A percentile compares a stretch with the other conserved stretches of the same genome.
These are phyloP conservation scores for Nyctereutes procyonoides DNA, from an alignment of 2,113 vertebrate genomes.

Conservation along the genomic window DNA sequence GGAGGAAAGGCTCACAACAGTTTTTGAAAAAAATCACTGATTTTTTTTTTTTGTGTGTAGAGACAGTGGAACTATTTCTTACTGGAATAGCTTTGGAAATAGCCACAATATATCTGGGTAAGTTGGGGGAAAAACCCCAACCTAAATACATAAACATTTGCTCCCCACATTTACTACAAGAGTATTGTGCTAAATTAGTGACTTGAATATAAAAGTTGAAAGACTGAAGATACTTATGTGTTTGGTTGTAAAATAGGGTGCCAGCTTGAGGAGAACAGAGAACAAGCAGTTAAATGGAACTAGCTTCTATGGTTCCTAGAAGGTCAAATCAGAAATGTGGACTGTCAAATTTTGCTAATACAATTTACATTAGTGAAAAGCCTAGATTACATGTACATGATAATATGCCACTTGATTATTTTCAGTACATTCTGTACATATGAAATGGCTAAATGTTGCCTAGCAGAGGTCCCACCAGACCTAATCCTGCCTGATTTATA, in stretches of 20 bases:
- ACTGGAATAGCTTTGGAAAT: constrained; percentile 19
- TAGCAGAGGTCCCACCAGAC: constrained; percentile 60
- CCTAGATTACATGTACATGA: constrained; percentile 45
- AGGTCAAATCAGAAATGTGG: constrained; percentile 39
- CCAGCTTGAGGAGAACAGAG: not conserved
- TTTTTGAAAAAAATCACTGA: not conserved
- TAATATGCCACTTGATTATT: constrained; percentile 64
- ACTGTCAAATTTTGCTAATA: constrained; percentile 44
- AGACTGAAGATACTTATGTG: not conserved
- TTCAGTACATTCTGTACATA: constrained; percentile 59
- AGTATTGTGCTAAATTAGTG: not conserved
- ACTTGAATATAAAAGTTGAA: not conserved
- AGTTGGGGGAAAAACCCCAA: not conserved
- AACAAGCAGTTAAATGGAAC: constrained; percentile 36
- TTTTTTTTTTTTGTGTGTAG: not conserved
- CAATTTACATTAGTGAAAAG: constrained; percentile 56
- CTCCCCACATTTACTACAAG: not conserved
- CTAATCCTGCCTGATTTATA: constrained; percentile 65
- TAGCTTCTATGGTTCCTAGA: not conserved
- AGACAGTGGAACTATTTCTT: constrained; percentile 1
- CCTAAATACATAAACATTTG: not conserved
- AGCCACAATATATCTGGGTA: constrained; percentile 1
- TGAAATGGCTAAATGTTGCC: constrained; percentile 66
- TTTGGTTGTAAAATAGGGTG: constrained; percentile 16
- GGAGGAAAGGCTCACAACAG: not conserved